Base-by-base conservation (phyloP, 2,888 invertebrate genomes). In the Willowsia nigromaculata region DNA sequence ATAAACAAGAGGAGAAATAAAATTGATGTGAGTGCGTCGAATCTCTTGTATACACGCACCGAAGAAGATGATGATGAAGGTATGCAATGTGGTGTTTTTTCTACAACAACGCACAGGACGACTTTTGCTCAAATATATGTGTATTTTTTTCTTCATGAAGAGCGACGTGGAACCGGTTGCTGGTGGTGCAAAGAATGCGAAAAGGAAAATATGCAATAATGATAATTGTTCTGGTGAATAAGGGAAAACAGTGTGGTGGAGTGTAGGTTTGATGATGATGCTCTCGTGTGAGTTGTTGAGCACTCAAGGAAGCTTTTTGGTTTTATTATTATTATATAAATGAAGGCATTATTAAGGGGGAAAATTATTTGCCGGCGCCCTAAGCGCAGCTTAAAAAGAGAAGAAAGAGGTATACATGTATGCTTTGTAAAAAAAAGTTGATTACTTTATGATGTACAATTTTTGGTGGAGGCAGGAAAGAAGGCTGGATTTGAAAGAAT, bases 381-480 rank as follows among this genome's bases (percentile, higher is more conserved):
- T 25, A 37, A 85, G 85, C 65, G 33, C 80, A 76, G 76, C 85
- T 65, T 83, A 65, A 62, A 40, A 22, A 25, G 43, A 33, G 30
- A 47, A 65, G 5, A 30, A 22, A 30, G 3, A 59, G 27, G 56
- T 59, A 59, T 25, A 27, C 11, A 27, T 22, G 56, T 25, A 59
- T 59, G 47, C 25, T 59, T n/a, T 65, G 62, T 65, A n/a, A 86
- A 74, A 84, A 53, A 22, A 68, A 68, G 85, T 78, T 88, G 83
- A 88, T 88, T 88, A 84, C 88, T 88, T 88, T 88, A 88, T 88
- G 76, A 76, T 78, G 22, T 40, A 76, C 74, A 83, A 86, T 86
- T 30, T 85, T 43, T 18, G 27, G 27, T 3, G 56, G 65, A 62
- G 47, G 78, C 30, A 27, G 27, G 40, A 43, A 22, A 85, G 18